Evolutionary conservation across 2,113 vertebrate genomes (phyloP).

Genomic region (Gorsachius goisagi): DNA sequence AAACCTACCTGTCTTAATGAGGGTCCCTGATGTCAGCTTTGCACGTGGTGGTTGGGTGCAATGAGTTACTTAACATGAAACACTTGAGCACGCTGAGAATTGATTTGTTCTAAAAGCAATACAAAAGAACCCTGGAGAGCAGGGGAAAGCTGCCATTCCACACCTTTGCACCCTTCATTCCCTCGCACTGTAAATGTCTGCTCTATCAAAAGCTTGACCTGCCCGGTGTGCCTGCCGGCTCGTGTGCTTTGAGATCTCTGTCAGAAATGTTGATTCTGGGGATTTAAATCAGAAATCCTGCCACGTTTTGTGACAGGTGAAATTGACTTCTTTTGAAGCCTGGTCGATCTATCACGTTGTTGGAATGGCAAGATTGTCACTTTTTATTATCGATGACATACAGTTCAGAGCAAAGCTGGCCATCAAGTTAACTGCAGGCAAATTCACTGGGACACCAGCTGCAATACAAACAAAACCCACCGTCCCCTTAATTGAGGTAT

Average conservation of each 20-base stretch:
- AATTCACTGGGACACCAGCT: not conserved
- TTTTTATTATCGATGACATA: slow-evolving; percentile 15
- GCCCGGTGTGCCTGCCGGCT: rapidly evolving
- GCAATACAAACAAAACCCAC: not conserved
- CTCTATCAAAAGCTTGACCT: not conserved
- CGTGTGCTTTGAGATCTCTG: not conserved
- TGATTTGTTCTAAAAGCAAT: not conserved
- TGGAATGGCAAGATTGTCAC: slow-evolving; percentile 39
- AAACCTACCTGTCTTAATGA: not conserved
- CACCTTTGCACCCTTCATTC: not conserved
- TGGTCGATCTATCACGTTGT: slow-evolving; percentile 32
- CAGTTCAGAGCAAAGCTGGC: slow-evolving; percentile 7
- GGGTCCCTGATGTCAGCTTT: not conserved
- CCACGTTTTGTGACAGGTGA: not conserved
- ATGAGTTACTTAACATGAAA: not conserved
- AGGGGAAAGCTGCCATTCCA: not conserved
- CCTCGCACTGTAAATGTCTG: not conserved
- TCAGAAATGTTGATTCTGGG: slow-evolving; percentile 1
- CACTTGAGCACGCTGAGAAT: not conserved
- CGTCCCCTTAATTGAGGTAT: not conserved
- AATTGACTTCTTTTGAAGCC: slow-evolving; percentile 40
- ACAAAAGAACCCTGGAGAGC: not conserved
- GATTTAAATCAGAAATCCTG: slow-evolving; percentile 23
- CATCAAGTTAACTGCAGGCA: slow-evolving; percentile 8
- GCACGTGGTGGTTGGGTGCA: rapidly evolving